These are phyloP conservation scores for Micronycteris hirsuta DNA, from an alignment of 2,113 vertebrate species.

Conservation along the genomic window DNA sequence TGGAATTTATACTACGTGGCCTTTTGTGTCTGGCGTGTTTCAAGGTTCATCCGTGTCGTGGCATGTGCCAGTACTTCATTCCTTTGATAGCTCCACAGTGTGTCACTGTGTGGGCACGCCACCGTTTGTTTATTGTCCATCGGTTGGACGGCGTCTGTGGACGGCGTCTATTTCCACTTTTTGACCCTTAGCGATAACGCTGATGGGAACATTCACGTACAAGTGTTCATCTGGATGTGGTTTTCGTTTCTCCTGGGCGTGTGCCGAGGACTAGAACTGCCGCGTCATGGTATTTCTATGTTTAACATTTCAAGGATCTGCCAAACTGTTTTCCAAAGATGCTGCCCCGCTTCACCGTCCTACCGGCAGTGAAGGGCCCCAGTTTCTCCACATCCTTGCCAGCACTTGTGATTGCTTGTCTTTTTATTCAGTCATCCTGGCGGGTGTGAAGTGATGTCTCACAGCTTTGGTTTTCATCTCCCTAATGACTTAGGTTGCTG, in stretches of 20 bases:
- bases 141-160: neutral
- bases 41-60: too few species aligned
- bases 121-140: neutral
- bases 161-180: neutral
- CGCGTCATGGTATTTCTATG: neutral
- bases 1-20: neutral
- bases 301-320: neutral
- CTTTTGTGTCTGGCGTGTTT: neutral
- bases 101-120: too few species aligned
- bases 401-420: neutral
- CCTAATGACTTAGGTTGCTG: neutral
- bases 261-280: neutral
- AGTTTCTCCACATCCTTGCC: neutral
- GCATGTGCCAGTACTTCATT: neutral
- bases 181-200: neutral
- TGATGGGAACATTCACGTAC: neutral
- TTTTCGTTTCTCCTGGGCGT: neutral
- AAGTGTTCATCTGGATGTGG: neutral
- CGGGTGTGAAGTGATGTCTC: neutral
- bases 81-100: neutral
- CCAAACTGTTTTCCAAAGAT: neutral
- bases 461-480: neutral
- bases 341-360: neutral
- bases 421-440: neutral
- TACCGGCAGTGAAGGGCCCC: neutral